Base-by-base conservation (phyloP, 2,888 invertebrate species). In the Cremastobaeus sp. region DNA sequence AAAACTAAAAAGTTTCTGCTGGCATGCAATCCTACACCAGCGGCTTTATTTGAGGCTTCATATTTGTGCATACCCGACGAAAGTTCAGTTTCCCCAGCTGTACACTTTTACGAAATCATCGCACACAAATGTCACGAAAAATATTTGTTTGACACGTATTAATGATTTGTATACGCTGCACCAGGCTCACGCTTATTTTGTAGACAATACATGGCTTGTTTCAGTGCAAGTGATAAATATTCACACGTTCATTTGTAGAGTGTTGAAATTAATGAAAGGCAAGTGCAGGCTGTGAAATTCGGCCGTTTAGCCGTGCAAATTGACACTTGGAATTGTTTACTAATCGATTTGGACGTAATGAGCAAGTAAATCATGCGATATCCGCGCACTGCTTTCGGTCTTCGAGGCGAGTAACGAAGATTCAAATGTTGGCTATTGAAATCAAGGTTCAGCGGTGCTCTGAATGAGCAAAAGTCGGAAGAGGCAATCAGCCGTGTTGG, bases 91-190 rank as follows among this genome's bases (percentile, higher is more conserved):
- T 20, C 21, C 43, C 15, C 34, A n/a, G 15, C 30, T 12, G 3
- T 11, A 21, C 15, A 15, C 12, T 48, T 60, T 48, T 60, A 47
- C 17, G 17, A 60, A 47, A 59, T 25, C 35, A n/a, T 30, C n/a
- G n/a, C 50, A 21, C 11, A 50, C 32, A 62, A 62, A 62, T 62
- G 62, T 43, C 62, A 62, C n/a, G 43, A 52, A 52, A 52, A 50
- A 43, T 64, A 64, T 45, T 64, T 25, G 50, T 52, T 52, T 54
- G 52, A 54, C 64, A 17, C 11, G 28, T 45, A 54, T 54, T 64
- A 54, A 64, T 64, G 64, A 54, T 43, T 64, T 50, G 43, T 62
- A 39, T 34, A 28, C 15, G 39, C 30, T 47, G 12, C 28, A 39
- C 30, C 12, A 8, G 9, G 15, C 15, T 3, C 6, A 34, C 14